These are phyloP conservation scores for Eudemis profundana DNA, from an alignment of 2,888 invertebrate species.

Conservation along the genomic window DNA sequence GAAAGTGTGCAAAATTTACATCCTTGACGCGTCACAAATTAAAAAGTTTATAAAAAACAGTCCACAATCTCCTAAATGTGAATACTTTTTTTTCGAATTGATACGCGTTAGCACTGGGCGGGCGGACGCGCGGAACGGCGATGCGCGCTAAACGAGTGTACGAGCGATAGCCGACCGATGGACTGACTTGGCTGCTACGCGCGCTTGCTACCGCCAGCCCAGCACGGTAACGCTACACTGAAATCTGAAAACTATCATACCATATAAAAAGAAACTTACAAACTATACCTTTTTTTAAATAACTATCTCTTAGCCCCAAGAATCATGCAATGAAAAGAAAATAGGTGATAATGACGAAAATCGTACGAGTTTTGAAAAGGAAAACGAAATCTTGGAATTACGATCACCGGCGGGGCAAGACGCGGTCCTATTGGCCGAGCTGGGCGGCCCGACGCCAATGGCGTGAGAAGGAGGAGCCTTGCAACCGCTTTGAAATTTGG, in stretches of 20 bases:
- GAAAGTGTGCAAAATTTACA: slow-evolving; percentile 51
- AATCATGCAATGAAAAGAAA: slow-evolving; percentile 2
- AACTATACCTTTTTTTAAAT: neutral
- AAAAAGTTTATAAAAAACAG: slow-evolving; percentile 14
- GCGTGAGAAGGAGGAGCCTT: slow-evolving; percentile 77
- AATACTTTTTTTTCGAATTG: slow-evolving; percentile 16
- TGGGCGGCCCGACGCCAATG: slow-evolving; percentile 72
- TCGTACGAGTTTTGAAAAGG: slow-evolving; percentile 60
- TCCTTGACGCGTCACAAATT: slow-evolving; percentile 51
- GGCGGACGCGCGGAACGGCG: slow-evolving; percentile 53
- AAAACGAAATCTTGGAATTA: slow-evolving; percentile 70
- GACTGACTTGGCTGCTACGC: slow-evolving; percentile 57
- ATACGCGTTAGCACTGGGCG: slow-evolving; percentile 56
- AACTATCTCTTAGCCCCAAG: neutral
- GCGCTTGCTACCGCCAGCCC: slow-evolving; percentile 13
- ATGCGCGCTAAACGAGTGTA: slow-evolving; percentile 56
- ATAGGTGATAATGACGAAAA: slow-evolving; percentile 54
- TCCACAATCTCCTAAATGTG: slow-evolving; percentile 21
- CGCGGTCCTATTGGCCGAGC: slow-evolving; percentile 76
- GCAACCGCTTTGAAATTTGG: slow-evolving; percentile 71
- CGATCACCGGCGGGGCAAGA: slow-evolving; percentile 71
- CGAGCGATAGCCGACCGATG: slow-evolving; percentile 58
- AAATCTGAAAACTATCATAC: slow-evolving; percentile 30
- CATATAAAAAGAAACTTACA: neutral
- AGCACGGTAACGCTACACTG: slow-evolving; percentile 20